Base-by-base conservation (phyloP, 2,888 invertebrate genomes). In the Parthenolecanium corni region DNA sequence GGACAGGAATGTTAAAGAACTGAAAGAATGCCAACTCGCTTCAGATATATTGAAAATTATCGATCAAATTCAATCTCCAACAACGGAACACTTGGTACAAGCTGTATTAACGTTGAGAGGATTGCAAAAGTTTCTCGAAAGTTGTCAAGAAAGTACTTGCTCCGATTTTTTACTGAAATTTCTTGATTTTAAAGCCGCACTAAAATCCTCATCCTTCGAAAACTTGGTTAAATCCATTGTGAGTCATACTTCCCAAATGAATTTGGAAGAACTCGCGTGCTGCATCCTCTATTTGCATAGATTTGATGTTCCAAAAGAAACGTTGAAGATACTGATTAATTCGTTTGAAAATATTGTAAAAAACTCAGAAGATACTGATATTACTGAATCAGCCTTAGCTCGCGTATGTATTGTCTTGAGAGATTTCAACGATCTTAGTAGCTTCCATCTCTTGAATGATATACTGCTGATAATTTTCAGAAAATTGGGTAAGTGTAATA, bases 41-140 rank as follows among this genome's bases (percentile, higher is more conserved):
- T 18, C 44, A 16, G 53, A 63, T 12, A 46, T 63, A 16, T 18
- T 54, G 23, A 24, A 46, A 20, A 63, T 63, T 23, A 47, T 52
- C 14, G 16, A 52, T 23, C 16, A 54, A 4, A 44, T 51, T 36
- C 5, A 53, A 25, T n/a, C 23, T 20, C 36, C 38, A 3, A 54
- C 11, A 11, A 14, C n/a, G 1, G 16, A 54, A 31, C 54, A 63
- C 16, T 24, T 54, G 18, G 21, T 20, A 21, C 63, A 63, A 31
- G 25, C 38, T 11, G 20, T 63, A 14, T 20, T 63, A 14, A 36
- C 54, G 12, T 44, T 63, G 14, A 40, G 63, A 6, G 63, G 54
- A 44, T 16, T 63, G 2, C 63, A 63, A 14, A 63, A 62, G 52
- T 14, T n/a, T n/a, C n/a, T n/a, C n/a, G n/a, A n/a, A n/a, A n/a